phyloP scores from a whole-genome alignment of 2,797 vertebrate genomes.

The Falco naumanni region DNA sequence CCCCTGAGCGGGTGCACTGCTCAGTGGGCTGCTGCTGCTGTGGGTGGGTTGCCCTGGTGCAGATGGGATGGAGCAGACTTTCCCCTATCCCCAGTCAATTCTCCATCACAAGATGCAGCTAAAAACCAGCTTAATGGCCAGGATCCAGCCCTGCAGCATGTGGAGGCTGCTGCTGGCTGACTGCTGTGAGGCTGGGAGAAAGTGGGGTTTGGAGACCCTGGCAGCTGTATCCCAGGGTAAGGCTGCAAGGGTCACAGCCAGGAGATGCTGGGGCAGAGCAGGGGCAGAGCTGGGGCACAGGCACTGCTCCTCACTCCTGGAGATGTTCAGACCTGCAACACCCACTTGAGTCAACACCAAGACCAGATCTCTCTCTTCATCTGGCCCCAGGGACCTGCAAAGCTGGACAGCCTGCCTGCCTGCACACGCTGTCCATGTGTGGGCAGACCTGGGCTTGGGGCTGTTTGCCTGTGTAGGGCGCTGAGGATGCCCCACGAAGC shows the following conservation, averaged over 20 bases:
- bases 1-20: fast-evolving
- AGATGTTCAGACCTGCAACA: not conserved
- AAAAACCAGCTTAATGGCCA: fast-evolving
- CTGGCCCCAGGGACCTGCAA: not conserved
- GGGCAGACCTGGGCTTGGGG: not conserved
- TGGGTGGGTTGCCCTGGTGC: not conserved
- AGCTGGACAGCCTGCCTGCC: not conserved
- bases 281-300: fast-evolving
- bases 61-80: not conserved
- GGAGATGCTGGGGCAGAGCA: not conserved
- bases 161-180: not conserved
- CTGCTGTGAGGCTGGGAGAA: not conserved
- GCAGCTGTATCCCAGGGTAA: not conserved
- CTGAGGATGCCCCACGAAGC: not conserved
- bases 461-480: fast-evolving
- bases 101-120: not conserved
- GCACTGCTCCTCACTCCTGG: not conserved
- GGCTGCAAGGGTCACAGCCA: not conserved
- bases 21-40: not conserved
- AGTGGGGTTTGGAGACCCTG: not conserved
- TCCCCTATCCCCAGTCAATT: not conserved
- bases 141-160: not conserved
- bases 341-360: not conserved
- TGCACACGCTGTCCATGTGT: fast-evolving
- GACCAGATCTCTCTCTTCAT: not conserved